Conservation (phyloP, 2,888 invertebrate genomes). For the Chalcosyrphus nemorum region DNA sequence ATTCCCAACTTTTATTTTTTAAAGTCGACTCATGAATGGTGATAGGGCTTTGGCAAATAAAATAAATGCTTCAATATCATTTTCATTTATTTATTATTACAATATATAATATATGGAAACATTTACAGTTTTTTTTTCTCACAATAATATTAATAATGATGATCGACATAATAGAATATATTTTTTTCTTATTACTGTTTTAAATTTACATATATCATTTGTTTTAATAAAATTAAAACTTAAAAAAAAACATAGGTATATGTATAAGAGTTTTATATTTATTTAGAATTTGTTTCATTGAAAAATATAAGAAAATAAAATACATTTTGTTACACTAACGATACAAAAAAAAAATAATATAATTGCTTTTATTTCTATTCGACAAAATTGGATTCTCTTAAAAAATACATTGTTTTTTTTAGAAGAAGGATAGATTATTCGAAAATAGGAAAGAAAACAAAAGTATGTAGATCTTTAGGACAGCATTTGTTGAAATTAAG, state of each 20-base stretch:
- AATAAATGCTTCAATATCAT: slow-evolving; percentile 24
- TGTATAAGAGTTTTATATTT: slow-evolving; percentile 2
- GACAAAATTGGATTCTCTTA: slow-evolving; percentile 21
- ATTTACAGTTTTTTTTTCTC: slow-evolving; percentile 63
- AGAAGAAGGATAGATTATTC: background rate
- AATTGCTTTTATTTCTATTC: slow-evolving; percentile 4
- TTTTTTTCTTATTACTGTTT: slow-evolving; percentile 9
- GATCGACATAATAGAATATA: slow-evolving; percentile 58
- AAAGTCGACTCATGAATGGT: too few species aligned
- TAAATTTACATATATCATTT: background rate
- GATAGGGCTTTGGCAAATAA: background rate
- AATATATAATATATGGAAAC: slow-evolving; percentile 68
- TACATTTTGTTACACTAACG: slow-evolving; percentile 14
- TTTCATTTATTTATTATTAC: slow-evolving; percentile 70
- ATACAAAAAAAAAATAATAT: background rate
- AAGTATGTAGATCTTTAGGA: slow-evolving; percentile 50
- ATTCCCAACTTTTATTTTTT: too few species aligned
- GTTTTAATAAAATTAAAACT: slow-evolving; percentile 23
- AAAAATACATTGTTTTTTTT: slow-evolving; percentile 28
- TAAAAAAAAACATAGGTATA: slow-evolving; percentile 38
- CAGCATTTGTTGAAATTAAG: slow-evolving; percentile 70
- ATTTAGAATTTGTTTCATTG: slow-evolving; percentile 37
- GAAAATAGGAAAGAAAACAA: slow-evolving; percentile 8
- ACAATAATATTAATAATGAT: slow-evolving; percentile 57
- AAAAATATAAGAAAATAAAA: slow-evolving; percentile 49